Evolutionary conservation across 2,113 vertebrate genomes (phyloP).

Genomic region (Taxidea taxus): DNA sequence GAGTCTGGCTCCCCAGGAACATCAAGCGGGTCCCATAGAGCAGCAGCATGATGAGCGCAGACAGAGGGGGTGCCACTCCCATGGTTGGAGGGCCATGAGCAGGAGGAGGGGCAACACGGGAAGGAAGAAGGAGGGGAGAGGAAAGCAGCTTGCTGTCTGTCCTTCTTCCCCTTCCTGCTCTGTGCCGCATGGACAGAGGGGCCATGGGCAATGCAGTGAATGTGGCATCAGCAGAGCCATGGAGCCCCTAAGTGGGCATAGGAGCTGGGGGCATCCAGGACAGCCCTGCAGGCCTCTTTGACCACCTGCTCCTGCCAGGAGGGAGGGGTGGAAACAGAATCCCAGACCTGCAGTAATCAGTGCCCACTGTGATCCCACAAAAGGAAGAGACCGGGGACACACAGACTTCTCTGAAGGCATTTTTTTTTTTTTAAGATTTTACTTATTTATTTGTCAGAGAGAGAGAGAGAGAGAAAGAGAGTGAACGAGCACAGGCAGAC

Average conservation of each 20-base stretch:
- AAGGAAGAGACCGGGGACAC: not conserved
- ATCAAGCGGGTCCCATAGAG: not conserved
- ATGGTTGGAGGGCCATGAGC: accelerated
- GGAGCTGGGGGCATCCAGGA: not conserved
- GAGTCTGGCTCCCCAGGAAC: too few species aligned
- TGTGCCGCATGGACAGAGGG: not conserved
- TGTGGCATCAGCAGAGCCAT: not conserved
- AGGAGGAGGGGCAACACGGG: not conserved
- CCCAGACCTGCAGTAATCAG: not conserved
- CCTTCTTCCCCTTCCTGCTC: not conserved
- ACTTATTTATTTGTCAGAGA: too few species aligned
- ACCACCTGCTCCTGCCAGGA: not conserved
- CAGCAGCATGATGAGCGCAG: accelerated
- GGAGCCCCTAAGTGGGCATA: not conserved
- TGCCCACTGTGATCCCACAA: not conserved
- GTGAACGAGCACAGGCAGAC: too few species aligned
- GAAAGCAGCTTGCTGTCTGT: not conserved
- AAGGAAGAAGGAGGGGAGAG: not conserved
- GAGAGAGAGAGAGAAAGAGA: too few species aligned
- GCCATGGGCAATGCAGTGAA: accelerated
- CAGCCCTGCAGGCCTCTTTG: too few species aligned
- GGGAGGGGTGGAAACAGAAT: not conserved
- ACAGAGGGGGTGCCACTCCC: not conserved
- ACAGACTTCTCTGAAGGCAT: not conserved
- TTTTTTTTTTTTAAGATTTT: too few species aligned